phyloP scores from a whole-genome alignment of 92 coral and sea anemone species.

The Diadumene lineata region DNA sequence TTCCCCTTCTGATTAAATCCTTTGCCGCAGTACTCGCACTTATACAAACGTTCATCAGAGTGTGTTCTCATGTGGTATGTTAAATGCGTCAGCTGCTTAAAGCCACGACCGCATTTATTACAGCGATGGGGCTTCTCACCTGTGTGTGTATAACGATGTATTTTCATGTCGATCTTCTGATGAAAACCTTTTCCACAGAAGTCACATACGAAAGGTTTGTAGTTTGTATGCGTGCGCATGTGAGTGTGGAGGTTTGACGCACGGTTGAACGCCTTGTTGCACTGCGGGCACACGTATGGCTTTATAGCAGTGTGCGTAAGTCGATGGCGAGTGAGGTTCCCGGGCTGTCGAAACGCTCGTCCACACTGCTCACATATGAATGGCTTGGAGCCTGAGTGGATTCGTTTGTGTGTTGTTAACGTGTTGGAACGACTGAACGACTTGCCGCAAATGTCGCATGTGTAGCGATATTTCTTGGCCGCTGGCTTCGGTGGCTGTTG shows the following conservation, averaged over 20 bases:
- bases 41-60: slow-evolving; percentile 76
- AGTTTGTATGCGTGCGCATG: slow-evolving; percentile 93
- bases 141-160: slow-evolving; percentile 96
- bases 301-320: slow-evolving; percentile 87
- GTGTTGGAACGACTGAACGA: slow-evolving; percentile 88
- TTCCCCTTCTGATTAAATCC: slow-evolving; percentile 97
- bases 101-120: slow-evolving; percentile 95
- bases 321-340: slow-evolving; percentile 79
- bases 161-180: slow-evolving; percentile 98
- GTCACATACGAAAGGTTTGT: slow-evolving; percentile 94
- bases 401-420: slow-evolving; percentile 73
- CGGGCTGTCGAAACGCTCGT: slow-evolving; percentile 84
- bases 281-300: slow-evolving; percentile 92
- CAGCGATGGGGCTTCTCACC: slow-evolving; percentile 98
- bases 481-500: not conserved
- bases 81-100: slow-evolving; percentile 93
- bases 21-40: slow-evolving; percentile 73
- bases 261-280: slow-evolving; percentile 97
- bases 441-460: slow-evolving; percentile 73
- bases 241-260: slow-evolving; percentile 98
- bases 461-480: slow-evolving; percentile 64
- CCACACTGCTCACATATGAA: slow-evolving; percentile 82
- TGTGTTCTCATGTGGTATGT: slow-evolving; percentile 97
- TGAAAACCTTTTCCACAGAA: slow-evolving; percentile 97
- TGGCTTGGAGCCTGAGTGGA: slow-evolving; percentile 83